Conservation (phyloP, 2,797 vertebrate species). For the Hippocampus kuda region DNA sequence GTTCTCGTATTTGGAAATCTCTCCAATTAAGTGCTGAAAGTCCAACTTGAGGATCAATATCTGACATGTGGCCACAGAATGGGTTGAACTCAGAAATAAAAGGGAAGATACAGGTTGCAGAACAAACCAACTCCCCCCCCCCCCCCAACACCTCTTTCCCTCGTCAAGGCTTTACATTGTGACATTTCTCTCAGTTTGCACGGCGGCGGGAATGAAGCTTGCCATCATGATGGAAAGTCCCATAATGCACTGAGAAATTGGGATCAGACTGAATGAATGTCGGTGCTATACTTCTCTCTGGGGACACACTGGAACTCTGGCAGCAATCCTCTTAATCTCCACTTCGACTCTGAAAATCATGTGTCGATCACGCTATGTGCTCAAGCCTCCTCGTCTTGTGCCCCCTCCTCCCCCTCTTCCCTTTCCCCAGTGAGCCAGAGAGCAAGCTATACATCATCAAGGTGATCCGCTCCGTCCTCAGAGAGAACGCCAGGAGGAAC, state of each 20-base stretch:
- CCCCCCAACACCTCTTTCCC: not conserved
- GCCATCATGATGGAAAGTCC: conserved; percentile 31
- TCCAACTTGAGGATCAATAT: too few relatives aligned
- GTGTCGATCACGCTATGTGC: not conserved
- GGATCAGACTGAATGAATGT: conserved; percentile 43
- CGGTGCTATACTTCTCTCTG: conserved; percentile 18
- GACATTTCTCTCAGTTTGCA: not conserved
- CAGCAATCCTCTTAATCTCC: conserved; percentile 19
- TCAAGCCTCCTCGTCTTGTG: conserved; percentile 15
- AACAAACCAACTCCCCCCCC: too few relatives aligned
- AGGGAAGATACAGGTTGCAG: not conserved
- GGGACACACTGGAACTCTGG: conserved; percentile 19
- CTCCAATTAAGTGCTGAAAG: too few relatives aligned
- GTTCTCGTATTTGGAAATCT: too few relatives aligned
- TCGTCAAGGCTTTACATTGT: too few relatives aligned
- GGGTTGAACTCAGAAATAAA: not conserved
- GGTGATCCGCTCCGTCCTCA: conserved; percentile 86
- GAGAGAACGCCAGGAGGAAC: conserved; percentile 83
- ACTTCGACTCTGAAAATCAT: conserved; percentile 24
- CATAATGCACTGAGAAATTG: conserved; percentile 26
- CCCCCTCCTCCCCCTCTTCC: not conserved
- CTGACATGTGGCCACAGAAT: not conserved
- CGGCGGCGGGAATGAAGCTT: not conserved
- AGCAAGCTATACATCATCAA: conserved; percentile 86
- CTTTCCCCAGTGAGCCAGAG: conserved; percentile 72